These are phyloP conservation scores for Orthosia gothica DNA, from an alignment of 2,888 invertebrate genomes.

Conservation along the genomic window DNA sequence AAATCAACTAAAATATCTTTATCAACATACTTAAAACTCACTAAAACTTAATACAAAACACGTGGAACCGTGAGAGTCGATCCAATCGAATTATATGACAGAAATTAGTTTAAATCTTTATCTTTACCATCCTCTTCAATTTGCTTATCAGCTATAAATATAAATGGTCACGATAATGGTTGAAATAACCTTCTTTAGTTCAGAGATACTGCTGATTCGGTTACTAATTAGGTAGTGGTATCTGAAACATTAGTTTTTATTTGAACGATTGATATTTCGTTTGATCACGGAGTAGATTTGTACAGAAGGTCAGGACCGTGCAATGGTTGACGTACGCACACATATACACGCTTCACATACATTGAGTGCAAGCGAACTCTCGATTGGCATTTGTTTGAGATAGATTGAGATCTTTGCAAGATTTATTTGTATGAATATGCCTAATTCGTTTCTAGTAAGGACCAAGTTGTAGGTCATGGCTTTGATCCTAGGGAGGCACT, in stretches of 20 bases:
- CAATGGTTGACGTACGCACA: not conserved
- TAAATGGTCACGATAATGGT: slow-evolving; percentile 68
- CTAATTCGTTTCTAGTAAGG: too few species aligned
- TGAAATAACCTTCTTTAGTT: slow-evolving; percentile 57
- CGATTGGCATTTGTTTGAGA: not conserved
- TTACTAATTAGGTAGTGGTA: slow-evolving; percentile 65
- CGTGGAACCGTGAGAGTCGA: slow-evolving; percentile 41
- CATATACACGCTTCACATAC: not conserved
- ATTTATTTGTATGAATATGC: too few species aligned
- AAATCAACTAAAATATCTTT: slow-evolving; percentile 35
- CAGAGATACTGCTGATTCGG: slow-evolving; percentile 47
- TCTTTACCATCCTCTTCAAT: slow-evolving; percentile 66
- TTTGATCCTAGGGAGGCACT: too few species aligned
- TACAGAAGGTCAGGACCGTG: not conserved
- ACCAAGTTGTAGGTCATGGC: too few species aligned
- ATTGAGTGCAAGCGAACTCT: not conserved
- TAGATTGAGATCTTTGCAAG: too few species aligned
- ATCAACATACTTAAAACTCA: slow-evolving; percentile 51
- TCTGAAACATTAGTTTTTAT: slow-evolving; percentile 65
- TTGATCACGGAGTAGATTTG: not conserved
- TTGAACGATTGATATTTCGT: slow-evolving; percentile 29
- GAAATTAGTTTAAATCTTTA: slow-evolving; percentile 69
- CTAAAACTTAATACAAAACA: slow-evolving; percentile 40
- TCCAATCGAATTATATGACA: slow-evolving; percentile 40
- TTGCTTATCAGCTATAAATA: slow-evolving; percentile 72